These are phyloP conservation scores for Philopedon plagiatum DNA, from an alignment of 2,888 invertebrate genomes.

Conservation along the genomic window DNA sequence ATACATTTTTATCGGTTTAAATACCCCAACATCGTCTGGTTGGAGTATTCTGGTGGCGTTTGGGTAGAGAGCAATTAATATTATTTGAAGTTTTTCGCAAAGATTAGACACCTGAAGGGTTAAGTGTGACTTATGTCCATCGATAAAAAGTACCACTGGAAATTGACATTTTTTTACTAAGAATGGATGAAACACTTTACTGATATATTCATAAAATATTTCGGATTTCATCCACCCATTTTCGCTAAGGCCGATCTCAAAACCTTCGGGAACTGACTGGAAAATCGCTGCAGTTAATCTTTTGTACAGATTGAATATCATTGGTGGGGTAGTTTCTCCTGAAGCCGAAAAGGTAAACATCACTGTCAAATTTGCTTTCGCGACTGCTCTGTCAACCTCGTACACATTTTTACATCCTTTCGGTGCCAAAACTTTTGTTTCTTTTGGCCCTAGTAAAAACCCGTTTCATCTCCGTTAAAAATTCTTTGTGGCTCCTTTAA, in stretches of 20 bases:
- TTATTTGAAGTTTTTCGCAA: constrained; percentile 44
- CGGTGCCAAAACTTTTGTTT: constrained; percentile 4
- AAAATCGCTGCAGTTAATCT: constrained; percentile 19
- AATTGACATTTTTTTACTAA: background rate
- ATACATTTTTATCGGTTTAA: constrained; percentile 13
- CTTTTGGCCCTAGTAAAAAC: constrained; percentile 5
- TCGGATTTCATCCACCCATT: constrained; percentile 42
- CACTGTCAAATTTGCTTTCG: constrained; percentile 56
- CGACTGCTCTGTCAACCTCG: background rate
- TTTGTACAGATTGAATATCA: constrained; percentile 30
- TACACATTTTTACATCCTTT: constrained; percentile 25
- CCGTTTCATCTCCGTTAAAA: constrained; percentile 10
- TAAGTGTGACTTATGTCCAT: constrained; percentile 48
- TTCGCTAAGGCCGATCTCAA: constrained; percentile 34
- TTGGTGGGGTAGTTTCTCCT: constrained; percentile 41
- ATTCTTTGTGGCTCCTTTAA: background rate
- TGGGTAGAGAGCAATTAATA: constrained; percentile 28
- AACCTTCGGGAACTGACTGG: constrained; percentile 10
- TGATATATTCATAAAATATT: constrained; percentile 40
- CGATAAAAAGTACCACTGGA: constrained; percentile 44
- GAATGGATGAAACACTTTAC: constrained; percentile 35
- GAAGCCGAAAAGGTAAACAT: constrained; percentile 58
- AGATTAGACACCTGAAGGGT: constrained; percentile 39
- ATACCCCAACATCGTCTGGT: constrained; percentile 22
- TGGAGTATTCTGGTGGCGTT: constrained; percentile 24